Conservation (phyloP, 2,113 vertebrate species). For the Eupsittula cactorum region DNA sequence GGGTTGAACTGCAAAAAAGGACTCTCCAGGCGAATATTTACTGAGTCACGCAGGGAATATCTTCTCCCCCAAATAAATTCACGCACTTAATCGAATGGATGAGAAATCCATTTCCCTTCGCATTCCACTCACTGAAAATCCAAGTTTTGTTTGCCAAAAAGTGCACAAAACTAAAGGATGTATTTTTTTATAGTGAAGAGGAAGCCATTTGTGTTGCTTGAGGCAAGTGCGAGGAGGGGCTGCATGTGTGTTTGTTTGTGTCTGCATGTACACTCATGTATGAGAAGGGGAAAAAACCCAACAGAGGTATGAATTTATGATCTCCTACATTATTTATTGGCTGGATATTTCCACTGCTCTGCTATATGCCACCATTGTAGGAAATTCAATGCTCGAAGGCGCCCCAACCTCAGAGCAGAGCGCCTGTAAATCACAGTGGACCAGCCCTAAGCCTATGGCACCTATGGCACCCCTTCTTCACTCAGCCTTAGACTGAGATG, state of each 20-base stretch:
- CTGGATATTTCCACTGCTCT: background rate
- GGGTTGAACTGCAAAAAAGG: background rate
- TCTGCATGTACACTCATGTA: fast-evolving
- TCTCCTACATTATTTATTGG: background rate
- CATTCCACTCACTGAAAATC: background rate
- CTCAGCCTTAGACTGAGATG: background rate
- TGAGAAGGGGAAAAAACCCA: background rate
- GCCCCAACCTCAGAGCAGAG: background rate
- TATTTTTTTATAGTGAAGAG: background rate
- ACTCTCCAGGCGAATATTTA: background rate
- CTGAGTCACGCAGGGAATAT: background rate
- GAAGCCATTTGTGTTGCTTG: background rate
- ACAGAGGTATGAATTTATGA: background rate
- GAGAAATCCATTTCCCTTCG: background rate
- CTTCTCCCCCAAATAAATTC: background rate
- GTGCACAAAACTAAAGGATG: background rate
- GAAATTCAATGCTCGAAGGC: background rate
- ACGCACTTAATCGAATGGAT: background rate
- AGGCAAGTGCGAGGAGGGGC: fast-evolving
- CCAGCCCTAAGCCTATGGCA: background rate
- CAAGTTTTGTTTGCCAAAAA: background rate
- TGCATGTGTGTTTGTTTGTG: background rate
- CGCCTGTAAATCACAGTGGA: fast-evolving
- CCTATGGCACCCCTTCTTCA: background rate
- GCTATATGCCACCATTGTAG: fast-evolving